A percentile compares a stretch with the other conserved stretches of the same genome.
phyloP scores from a whole-genome alignment of 1,140 invertebrate genomes.

The Neodiprion fabricii region DNA sequence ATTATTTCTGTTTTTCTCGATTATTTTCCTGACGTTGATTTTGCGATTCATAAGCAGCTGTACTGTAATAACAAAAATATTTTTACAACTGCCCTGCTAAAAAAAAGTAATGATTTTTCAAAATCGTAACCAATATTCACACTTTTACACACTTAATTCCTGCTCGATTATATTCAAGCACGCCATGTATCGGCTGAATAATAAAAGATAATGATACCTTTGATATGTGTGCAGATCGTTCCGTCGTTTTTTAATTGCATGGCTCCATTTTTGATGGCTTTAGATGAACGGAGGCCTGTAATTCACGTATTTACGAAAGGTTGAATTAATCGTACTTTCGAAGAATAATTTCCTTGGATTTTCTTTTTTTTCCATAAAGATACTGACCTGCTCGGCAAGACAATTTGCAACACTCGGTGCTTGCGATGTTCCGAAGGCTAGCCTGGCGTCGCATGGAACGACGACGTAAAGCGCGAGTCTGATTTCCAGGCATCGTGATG shows the following conservation, averaged over 20 bases:
- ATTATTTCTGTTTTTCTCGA: not conserved
- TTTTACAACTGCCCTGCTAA: too few species aligned
- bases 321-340: not conserved
- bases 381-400: not conserved
- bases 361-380: not conserved
- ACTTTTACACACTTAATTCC: too few species aligned
- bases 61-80: too few species aligned
- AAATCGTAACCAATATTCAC: too few species aligned
- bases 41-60: too few species aligned
- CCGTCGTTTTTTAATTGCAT: not conserved
- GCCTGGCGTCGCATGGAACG: not conserved
- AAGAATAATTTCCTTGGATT: not conserved
- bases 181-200: too few species aligned
- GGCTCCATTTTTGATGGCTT: not conserved
- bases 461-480: not conserved
- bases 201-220: not conserved
- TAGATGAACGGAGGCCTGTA: slow-evolving; percentile 1
- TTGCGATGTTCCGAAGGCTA: not conserved
- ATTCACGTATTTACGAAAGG: not conserved
- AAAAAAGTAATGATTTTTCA: too few species aligned
- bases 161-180: too few species aligned
- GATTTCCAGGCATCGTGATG: not conserved
- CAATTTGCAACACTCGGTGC: slow-evolving; percentile 4
- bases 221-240: not conserved
- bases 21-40: not conserved